Evolutionary conservation across 1,140 invertebrate genomes (phyloP).

Genomic region (Zaprionus capensis): DNA sequence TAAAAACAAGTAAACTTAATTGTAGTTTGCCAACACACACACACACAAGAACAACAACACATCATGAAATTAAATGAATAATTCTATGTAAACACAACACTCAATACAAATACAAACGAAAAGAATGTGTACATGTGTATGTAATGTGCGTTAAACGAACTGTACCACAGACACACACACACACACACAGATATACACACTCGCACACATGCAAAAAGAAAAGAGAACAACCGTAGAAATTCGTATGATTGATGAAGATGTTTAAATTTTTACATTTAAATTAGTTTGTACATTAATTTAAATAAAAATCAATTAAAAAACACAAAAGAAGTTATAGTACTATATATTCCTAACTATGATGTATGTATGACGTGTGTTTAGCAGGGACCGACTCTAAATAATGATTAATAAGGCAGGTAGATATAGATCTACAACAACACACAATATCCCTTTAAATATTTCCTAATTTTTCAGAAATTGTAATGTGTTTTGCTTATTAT

Average conservation of each 20-base stretch:
- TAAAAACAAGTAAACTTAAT: constrained; percentile 45
- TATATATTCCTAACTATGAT: constrained; percentile 22
- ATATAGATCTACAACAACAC: neutral
- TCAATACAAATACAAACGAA: constrained; percentile 32
- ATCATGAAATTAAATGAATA: constrained; percentile 40
- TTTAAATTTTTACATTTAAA: constrained; percentile 81
- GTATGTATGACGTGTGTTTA: constrained; percentile 31
- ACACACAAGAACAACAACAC: constrained; percentile 7
- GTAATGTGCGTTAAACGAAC: constrained; percentile 54
- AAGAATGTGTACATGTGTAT: constrained; percentile 50
- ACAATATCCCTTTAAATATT: constrained; percentile 4
- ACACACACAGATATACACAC: constrained; percentile 34
- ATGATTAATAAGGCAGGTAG: constrained; percentile 25
- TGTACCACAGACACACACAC: constrained; percentile 45
- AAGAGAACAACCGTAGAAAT: constrained; percentile 61
- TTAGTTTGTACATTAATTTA: constrained; percentile 83
- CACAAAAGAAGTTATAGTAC: constrained; percentile 15
- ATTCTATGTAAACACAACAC: constrained; percentile 67
- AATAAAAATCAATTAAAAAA: constrained; percentile 81
- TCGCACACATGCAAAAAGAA: constrained; percentile 33
- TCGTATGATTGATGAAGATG: constrained; percentile 64
- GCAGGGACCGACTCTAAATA: constrained; percentile 27
- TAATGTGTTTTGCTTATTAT: constrained; percentile 22
- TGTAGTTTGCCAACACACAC: constrained; percentile 47
- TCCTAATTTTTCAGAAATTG: constrained; percentile 4